These are phyloP conservation scores for Sphaerophoria rueppellii DNA, from an alignment of 2,888 invertebrate genomes.

Conservation along the genomic window DNA sequence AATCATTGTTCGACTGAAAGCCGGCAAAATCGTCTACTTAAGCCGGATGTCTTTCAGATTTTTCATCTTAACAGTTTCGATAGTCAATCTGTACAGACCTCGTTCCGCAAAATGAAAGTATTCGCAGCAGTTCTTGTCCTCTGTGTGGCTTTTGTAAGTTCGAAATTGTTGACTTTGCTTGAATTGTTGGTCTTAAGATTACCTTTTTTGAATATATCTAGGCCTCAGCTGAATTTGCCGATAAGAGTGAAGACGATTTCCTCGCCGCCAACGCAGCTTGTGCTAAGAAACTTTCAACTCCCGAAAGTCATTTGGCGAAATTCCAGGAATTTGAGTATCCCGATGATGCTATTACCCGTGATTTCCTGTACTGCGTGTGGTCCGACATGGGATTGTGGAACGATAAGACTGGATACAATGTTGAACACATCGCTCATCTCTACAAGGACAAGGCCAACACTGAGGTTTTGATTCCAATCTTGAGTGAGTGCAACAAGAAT, in stretches of 20 bases:
- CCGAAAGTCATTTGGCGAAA: conserved; percentile 33
- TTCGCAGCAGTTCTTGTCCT: conserved; percentile 26
- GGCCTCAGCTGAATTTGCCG: conserved; percentile 49
- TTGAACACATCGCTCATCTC: conserved; percentile 70
- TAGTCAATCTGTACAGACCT: conserved; percentile 27
- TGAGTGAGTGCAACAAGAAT: conserved; percentile 74
- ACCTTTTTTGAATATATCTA: background rate
- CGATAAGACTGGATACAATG: conserved; percentile 71
- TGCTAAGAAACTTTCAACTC: conserved; percentile 28
- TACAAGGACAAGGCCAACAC: conserved; percentile 73
- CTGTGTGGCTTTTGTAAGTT: conserved; percentile 27
- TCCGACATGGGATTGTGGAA: conserved; percentile 73
- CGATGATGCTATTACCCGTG: conserved; percentile 72
- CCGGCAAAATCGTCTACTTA: conserved; percentile 18
- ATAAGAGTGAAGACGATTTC: conserved; percentile 60
- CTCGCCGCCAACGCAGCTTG: conserved; percentile 64
- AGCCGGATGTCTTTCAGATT: background rate
- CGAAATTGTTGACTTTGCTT: background rate
- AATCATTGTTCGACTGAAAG: background rate
- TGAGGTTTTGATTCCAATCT: conserved; percentile 71
- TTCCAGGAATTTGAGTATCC: conserved; percentile 73
- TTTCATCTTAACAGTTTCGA: conserved; percentile 32
- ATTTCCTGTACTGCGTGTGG: conserved; percentile 71
- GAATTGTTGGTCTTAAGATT: background rate
- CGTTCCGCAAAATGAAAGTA: conserved; percentile 24